phyloP scores from a whole-genome alignment of 1,140 invertebrate genomes.

The Sycobia sp. region DNA sequence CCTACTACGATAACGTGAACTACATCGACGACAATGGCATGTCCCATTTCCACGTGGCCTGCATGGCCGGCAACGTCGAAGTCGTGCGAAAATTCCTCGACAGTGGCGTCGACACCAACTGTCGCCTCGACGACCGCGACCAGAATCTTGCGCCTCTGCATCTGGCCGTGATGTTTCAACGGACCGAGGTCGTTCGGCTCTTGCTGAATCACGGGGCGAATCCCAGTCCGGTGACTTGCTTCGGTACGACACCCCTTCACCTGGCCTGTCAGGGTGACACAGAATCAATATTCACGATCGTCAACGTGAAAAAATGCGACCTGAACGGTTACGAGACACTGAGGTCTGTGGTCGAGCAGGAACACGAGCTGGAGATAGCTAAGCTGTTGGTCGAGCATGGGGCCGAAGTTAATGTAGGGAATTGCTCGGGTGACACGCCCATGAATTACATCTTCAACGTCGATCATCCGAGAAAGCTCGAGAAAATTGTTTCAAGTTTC shows the following conservation, averaged over 20 bases:
- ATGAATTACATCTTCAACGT: not conserved
- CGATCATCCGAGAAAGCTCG: not conserved
- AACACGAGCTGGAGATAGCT: not conserved
- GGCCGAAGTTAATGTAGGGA: not conserved
- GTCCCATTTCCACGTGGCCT: slow-evolving; percentile 5
- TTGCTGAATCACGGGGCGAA: not conserved
- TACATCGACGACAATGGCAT: slow-evolving; percentile 6
- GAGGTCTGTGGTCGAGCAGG: too few species aligned
- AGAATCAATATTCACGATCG: too few species aligned
- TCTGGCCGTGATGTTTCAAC: not conserved
- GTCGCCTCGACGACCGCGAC: too few species aligned
- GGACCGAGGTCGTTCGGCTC: not conserved
- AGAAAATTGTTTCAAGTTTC: not conserved
- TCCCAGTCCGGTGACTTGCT: not conserved
- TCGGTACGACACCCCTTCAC: not conserved
- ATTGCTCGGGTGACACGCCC: too few species aligned
- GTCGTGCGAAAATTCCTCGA: not conserved
- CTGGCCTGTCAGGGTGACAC: not conserved
- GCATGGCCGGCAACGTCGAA: not conserved
- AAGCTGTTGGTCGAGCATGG: not conserved
- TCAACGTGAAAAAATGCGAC: too few species aligned
- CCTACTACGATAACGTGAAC: slow-evolving; percentile 6
- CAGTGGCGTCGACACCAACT: not conserved
- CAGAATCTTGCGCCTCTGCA: not conserved
- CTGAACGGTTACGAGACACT: too few species aligned